Percentiles rank a stretch among this genome's conserved stretches.
phyloP scores from a whole-genome alignment of 2,113 vertebrate genomes.

The Bagarius yarrelli region DNA sequence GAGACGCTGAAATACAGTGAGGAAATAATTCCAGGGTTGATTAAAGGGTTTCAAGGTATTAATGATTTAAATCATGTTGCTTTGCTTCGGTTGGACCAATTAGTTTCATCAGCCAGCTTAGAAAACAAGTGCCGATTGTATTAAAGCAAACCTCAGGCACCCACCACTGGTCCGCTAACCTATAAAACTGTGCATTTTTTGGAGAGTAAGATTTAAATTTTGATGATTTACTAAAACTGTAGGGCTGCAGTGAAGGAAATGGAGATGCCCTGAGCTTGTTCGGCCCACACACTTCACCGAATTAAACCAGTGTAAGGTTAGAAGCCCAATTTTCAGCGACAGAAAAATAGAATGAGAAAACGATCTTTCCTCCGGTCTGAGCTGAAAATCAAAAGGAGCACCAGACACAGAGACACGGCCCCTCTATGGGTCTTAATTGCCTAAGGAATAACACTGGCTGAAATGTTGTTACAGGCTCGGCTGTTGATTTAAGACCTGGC shows the following conservation, averaged over 20 bases:
- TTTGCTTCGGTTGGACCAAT: neutral
- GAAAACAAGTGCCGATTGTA: slow-evolving; percentile 8
- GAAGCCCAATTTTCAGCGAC: slow-evolving; percentile 33
- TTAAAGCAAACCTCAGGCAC: neutral
- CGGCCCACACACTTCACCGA: slow-evolving; percentile 15
- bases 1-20: neutral
- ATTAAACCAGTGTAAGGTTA: slow-evolving; percentile 43
- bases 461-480: slow-evolving; percentile 59
- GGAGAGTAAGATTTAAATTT: neutral
- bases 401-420: slow-evolving; percentile 43
- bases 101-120: neutral
- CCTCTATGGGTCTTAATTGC: slow-evolving; percentile 53
- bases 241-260: slow-evolving; percentile 27
- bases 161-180: neutral
- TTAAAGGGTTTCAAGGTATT: neutral
- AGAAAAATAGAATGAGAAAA: slow-evolving; percentile 24
- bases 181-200: neutral
- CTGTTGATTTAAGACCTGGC: slow-evolving; percentile 59
- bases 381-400: slow-evolving; percentile 48
- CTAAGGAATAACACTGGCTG: slow-evolving; percentile 57
- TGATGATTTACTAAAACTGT: slow-evolving; percentile 28
- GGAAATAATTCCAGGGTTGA: neutral
- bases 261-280: slow-evolving; percentile 35
- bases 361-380: slow-evolving; percentile 34
- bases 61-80: neutral